A percentile compares a stretch with the other conserved stretches of the same genome.
phyloP scores from a whole-genome alignment of 1,140 invertebrate genomes.

The Arion vulgaris region DNA sequence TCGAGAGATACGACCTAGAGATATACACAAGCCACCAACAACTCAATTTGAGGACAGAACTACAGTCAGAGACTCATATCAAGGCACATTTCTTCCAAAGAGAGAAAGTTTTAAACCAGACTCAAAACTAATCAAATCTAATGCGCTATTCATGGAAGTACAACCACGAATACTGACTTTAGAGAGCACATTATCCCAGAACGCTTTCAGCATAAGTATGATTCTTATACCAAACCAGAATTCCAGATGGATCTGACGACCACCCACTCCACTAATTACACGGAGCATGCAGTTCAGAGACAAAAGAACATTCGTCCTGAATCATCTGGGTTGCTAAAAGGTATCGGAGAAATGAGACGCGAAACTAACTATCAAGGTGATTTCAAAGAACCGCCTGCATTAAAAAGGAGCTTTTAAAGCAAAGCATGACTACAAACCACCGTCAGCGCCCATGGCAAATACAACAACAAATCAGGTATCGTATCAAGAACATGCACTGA shows the following conservation, averaged over 20 bases:
- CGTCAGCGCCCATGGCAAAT: conserved; percentile 25
- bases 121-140: conserved; percentile 5
- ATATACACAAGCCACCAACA: conserved; percentile 37
- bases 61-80: conserved; percentile 40
- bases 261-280: conserved; percentile 59
- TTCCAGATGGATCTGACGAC: conserved; percentile 48
- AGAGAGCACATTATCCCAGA: conserved; percentile 24
- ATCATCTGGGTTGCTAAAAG: conserved; percentile 42
- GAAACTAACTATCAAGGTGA: conserved; percentile 42
- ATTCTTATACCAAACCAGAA: conserved; percentile 40
- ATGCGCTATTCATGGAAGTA: conserved; percentile 40
- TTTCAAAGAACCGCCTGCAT: conserved; percentile 24
- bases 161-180: conserved; percentile 28
- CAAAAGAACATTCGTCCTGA: conserved; percentile 35
- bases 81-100: conserved; percentile 32
- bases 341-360: conserved; percentile 37
- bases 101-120: conserved; percentile 37
- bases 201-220: conserved; percentile 10
- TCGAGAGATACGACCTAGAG: conserved; percentile 10
- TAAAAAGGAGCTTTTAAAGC: conserved; percentile 6
- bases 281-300: conserved; percentile 37
- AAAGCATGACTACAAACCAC: conserved; percentile 42
- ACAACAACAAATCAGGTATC: conserved; percentile 31
- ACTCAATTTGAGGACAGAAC: conserved; percentile 43
- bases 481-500: conserved; percentile 34